These are phyloP conservation scores for Camptogramma bilineatum DNA, from an alignment of 2,888 invertebrate genomes.

Conservation along the genomic window DNA sequence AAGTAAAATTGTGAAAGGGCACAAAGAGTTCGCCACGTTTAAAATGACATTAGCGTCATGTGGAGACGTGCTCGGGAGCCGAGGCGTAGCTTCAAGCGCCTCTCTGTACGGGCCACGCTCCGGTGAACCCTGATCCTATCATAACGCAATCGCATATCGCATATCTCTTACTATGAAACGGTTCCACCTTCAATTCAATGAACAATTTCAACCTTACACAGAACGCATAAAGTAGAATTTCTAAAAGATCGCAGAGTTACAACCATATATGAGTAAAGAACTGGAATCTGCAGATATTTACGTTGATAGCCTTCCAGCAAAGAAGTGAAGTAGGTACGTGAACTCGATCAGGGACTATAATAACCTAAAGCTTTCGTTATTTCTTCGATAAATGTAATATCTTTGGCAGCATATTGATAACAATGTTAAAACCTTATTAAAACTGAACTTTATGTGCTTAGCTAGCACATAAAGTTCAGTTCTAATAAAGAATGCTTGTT, in stretches of 20 bases:
- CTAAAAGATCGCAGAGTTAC: conserved; percentile 41
- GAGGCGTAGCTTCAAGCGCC: conserved; percentile 58
- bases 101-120: conserved; percentile 68
- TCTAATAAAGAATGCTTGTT: too few relatives aligned
- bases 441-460: not conserved
- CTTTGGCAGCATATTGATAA: conserved; percentile 51
- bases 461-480: too few relatives aligned
- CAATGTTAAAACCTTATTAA: conserved; percentile 33
- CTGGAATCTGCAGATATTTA: conserved; percentile 80
- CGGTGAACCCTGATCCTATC: conserved; percentile 82
- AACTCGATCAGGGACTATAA: conserved; percentile 77
- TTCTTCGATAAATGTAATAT: conserved; percentile 63
- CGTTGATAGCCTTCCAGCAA: conserved; percentile 80
- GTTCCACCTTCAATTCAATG: conserved; percentile 48
- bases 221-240: conserved; percentile 32
- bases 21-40: conserved; percentile 65
- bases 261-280: conserved; percentile 53
- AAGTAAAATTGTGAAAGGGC: conserved; percentile 51
- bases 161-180: conserved; percentile 53
- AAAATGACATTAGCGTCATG: conserved; percentile 75
- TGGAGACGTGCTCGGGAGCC: conserved; percentile 62
- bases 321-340: conserved; percentile 80
- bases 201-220: conserved; percentile 57
- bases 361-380: conserved; percentile 72
- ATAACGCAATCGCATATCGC: conserved; percentile 82